phyloP scores from a whole-genome alignment of 1,140 invertebrate species.

The Psilanteris sp. region DNA sequence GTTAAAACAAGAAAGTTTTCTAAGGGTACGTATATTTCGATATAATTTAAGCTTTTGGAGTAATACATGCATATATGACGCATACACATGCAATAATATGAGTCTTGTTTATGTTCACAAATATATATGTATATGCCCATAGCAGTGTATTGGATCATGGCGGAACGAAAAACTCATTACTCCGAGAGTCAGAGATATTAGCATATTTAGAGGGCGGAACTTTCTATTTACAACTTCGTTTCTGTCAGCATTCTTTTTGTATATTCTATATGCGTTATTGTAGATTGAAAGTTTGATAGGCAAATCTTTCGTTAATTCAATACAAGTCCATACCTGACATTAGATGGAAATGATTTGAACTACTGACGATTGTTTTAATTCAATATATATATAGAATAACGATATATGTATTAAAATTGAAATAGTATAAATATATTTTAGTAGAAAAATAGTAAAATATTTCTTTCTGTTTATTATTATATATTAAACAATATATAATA shows the following conservation, averaged over 20 bases:
- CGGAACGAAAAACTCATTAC: slow-evolving; percentile 78
- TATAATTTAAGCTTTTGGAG: slow-evolving; percentile 34
- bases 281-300: slow-evolving; percentile 20
- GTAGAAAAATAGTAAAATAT: no score
- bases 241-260: slow-evolving; percentile 53
- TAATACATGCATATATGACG: slow-evolving; percentile 41
- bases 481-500: no score
- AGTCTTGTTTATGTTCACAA: slow-evolving; percentile 78
- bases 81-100: slow-evolving; percentile 72
- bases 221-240: slow-evolving; percentile 40
- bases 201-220: slow-evolving; percentile 77
- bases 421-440: no score
- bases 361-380: no score
- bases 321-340: no score
- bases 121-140: slow-evolving; percentile 80
- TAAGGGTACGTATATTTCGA: no score
- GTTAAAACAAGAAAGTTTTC: no score
- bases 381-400: no score
- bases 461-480: no score
- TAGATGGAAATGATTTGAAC: no score
- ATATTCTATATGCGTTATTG: slow-evolving; percentile 23
- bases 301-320: slow-evolving; percentile 7
- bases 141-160: slow-evolving; percentile 72
- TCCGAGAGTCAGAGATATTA: slow-evolving; percentile 72
- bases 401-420: no score